A percentile compares a stretch with the other conserved stretches of the same genome.
These are phyloP conservation scores for Drosophila hamatofila DNA, from an alignment of 2,888 invertebrate species.

Conservation along the genomic window DNA sequence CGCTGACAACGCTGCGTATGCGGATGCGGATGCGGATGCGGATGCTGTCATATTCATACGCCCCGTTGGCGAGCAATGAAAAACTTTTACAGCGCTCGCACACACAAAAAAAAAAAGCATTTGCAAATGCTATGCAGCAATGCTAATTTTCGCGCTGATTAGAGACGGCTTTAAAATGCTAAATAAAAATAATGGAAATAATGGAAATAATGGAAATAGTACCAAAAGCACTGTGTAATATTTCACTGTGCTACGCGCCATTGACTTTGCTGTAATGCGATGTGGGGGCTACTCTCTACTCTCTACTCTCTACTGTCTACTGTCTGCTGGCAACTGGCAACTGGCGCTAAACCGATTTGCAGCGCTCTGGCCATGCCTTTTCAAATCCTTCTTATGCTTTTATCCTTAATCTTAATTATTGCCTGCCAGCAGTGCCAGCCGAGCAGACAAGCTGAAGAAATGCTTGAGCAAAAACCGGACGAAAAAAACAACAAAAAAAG, in stretches of 20 bases:
- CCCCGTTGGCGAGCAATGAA: constrained; percentile 49
- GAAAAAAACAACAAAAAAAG: background rate
- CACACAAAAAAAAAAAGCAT: constrained; percentile 56
- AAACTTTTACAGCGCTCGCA: constrained; percentile 34
- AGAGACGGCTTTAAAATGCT: constrained; percentile 34
- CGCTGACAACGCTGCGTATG: constrained; percentile 46
- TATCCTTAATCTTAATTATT: constrained; percentile 85
- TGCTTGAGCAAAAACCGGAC: constrained; percentile 12
- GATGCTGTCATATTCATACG: constrained; percentile 63
- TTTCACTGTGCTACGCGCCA: constrained; percentile 78
- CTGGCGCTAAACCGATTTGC: constrained; percentile 74
- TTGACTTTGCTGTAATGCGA: constrained; percentile 65
- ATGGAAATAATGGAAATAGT: constrained; percentile 1
- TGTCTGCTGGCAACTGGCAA: background rate
- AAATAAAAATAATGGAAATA: constrained; percentile 19
- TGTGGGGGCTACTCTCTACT: background rate
- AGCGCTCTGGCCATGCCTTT: constrained; percentile 36
- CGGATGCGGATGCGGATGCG: constrained; percentile 41
- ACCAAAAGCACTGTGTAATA: constrained; percentile 43
- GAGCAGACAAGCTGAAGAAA: constrained; percentile 50
- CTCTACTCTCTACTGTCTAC: too few relatives aligned
- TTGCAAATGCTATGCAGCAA: constrained; percentile 65
- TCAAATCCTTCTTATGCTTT: constrained; percentile 83
- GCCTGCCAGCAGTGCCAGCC: constrained; percentile 64
- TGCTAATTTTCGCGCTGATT: constrained; percentile 75